Evolutionary conservation across 2,113 vertebrate genomes (phyloP).

Genomic region (Opisthocomus hoazin): DNA sequence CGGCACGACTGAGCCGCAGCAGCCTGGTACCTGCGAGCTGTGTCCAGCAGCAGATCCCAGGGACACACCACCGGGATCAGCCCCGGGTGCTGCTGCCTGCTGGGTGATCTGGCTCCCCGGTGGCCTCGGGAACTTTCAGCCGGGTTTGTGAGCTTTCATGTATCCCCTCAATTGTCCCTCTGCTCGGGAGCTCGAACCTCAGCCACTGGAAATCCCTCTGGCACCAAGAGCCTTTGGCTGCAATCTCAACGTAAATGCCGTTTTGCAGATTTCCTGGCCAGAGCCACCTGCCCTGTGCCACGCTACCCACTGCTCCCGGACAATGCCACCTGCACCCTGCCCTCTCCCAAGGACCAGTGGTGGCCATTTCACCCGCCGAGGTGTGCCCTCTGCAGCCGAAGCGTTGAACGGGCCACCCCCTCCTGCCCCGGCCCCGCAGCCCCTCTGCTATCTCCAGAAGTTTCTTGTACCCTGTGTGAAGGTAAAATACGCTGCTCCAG

Average conservation of each 20-base stretch:
- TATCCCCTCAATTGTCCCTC: background rate
- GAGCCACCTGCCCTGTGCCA: background rate
- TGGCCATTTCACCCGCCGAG: conserved; percentile 72
- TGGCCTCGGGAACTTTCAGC: background rate
- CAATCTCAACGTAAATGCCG: conserved; percentile 49
- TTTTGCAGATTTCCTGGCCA: conserved; percentile 40
- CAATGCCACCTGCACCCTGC: background rate
- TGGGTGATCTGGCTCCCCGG: background rate
- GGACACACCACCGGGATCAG: background rate
- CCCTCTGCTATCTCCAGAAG: background rate
- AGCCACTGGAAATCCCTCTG: background rate
- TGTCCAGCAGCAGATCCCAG: background rate
- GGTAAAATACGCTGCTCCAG: background rate
- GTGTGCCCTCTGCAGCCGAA: conserved; percentile 65
- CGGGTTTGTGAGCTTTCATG: background rate
- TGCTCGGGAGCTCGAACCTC: background rate
- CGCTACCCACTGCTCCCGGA: background rate
- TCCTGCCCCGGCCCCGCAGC: background rate
- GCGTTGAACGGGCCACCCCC: background rate
- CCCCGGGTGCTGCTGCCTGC: background rate
- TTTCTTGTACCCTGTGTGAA: background rate
- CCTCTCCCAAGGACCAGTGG: conserved; percentile 36
- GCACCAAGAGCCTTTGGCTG: background rate
- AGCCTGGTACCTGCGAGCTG: background rate
- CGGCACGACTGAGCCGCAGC: background rate